phyloP scores from a whole-genome alignment of 2,797 vertebrate genomes.

The Iguana delicatissima region DNA sequence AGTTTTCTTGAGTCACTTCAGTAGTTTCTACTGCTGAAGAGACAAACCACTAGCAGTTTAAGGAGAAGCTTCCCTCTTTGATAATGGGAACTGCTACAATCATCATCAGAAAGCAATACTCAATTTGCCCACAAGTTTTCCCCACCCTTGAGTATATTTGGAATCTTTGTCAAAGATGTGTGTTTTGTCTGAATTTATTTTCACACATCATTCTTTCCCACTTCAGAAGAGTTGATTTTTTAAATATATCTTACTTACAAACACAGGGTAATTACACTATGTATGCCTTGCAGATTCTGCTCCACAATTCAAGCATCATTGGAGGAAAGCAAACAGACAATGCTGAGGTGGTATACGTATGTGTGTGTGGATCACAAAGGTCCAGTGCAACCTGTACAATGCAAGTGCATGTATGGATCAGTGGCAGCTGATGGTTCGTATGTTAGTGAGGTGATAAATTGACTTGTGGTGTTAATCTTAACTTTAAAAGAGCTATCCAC shows the following conservation, averaged over 20 bases:
- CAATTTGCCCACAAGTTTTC: background rate
- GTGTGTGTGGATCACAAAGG: background rate
- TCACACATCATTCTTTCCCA: background rate
- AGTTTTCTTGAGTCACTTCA: background rate
- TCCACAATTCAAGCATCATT: background rate
- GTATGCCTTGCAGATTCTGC: background rate
- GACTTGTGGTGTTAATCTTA: too few relatives aligned
- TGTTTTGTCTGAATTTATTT: background rate
- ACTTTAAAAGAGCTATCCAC: too few relatives aligned
- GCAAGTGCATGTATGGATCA: background rate
- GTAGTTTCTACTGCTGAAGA: background rate
- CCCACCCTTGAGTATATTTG: background rate
- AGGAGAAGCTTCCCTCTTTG: background rate
- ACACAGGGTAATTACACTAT: background rate
- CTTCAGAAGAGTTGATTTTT: background rate
- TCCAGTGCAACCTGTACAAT: background rate
- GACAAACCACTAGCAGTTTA: background rate
- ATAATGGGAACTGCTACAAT: background rate
- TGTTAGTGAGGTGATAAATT: too few relatives aligned
- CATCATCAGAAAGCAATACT: constrained; percentile 6
- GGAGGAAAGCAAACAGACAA: background rate
- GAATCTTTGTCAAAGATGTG: background rate
- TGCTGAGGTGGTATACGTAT: background rate
- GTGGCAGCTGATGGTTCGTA: too few relatives aligned
- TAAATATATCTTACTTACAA: background rate